Evolutionary conservation across 1,140 invertebrate genomes (phyloP).

Genomic region (Drosophila leontia): DNA sequence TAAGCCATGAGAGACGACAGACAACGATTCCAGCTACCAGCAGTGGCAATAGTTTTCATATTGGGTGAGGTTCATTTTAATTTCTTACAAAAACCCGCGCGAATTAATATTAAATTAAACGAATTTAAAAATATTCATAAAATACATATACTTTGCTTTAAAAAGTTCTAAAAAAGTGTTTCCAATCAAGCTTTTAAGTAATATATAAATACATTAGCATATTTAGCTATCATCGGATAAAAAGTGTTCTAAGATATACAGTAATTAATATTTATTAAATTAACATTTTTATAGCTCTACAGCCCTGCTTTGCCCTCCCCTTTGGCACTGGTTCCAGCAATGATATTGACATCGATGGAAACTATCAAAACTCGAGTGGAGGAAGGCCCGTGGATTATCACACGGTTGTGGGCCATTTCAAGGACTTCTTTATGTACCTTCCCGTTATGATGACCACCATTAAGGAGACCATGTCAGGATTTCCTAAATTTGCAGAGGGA

Average conservation of each 20-base stretch:
- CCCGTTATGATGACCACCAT: constrained; percentile 82
- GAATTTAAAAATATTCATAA: too few relatives aligned
- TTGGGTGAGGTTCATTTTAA: constrained; percentile 58
- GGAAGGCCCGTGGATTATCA: constrained; percentile 68
- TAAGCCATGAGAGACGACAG: constrained; percentile 50
- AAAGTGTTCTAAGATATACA: not conserved
- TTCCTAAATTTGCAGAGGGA: constrained; percentile 80
- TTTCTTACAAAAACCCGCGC: too few relatives aligned
- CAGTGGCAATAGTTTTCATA: constrained; percentile 51
- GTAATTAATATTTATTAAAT: too few relatives aligned
- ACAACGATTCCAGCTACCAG: constrained; percentile 39
- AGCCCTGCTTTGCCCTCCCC: constrained; percentile 38
- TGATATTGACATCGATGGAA: constrained; percentile 60
- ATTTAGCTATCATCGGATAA: too few relatives aligned
- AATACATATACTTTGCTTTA: not conserved
- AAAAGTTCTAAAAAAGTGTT: not conserved
- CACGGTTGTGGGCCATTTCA: constrained; percentile 75
- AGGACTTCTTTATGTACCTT: constrained; percentile 82
- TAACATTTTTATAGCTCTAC: constrained; percentile 52
- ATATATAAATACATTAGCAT: not conserved
- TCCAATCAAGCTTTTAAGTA: not conserved
- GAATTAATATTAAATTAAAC: not conserved
- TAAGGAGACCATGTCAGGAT: constrained; percentile 78
- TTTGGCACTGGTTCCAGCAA: constrained; percentile 44
- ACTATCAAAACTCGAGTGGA: constrained; percentile 30